Percentiles rank a stretch among this genome's conserved stretches.
These are phyloP conservation scores for Stigmatopora argus DNA, from an alignment of 2,113 vertebrate genomes.

Conservation along the genomic window DNA sequence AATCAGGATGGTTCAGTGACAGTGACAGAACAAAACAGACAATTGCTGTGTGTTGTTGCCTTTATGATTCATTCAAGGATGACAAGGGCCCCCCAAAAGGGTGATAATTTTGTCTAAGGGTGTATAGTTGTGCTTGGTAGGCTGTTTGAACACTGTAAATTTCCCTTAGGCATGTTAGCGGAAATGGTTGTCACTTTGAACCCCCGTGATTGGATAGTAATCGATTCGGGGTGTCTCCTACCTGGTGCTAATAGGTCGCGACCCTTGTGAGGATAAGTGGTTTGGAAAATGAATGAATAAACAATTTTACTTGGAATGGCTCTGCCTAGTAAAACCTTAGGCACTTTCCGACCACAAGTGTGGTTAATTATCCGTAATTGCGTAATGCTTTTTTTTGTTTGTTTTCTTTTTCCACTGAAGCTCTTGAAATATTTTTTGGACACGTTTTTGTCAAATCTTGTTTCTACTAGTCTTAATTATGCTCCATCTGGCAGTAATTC, in stretches of 20 bases:
- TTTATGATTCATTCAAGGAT: not conserved
- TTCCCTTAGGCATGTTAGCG: too few relatives aligned
- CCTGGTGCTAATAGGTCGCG: too few relatives aligned
- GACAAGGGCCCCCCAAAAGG: not conserved
- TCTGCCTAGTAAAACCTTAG: not conserved
- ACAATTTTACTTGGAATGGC: not conserved
- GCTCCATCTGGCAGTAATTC: not conserved
- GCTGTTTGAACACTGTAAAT: not conserved
- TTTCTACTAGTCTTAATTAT: not conserved
- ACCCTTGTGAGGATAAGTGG: too few relatives aligned
- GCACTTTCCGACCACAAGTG: not conserved
- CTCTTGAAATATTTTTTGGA: not conserved
- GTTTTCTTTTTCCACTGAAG: not conserved
- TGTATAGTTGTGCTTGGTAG: conserved; percentile 12
- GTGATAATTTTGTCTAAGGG: not conserved
- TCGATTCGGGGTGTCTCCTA: too few relatives aligned
- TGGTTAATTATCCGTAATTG: not conserved
- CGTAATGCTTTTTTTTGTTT: not conserved
- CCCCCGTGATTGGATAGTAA: too few relatives aligned
- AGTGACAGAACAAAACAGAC: not conserved
- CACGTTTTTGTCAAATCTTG: not conserved
- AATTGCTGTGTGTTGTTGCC: not conserved
- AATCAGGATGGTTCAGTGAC: not conserved
- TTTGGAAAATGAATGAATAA: not conserved
- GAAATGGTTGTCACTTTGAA: too few relatives aligned